phyloP scores from a whole-genome alignment of 2,888 invertebrate genomes.

The Dendrolimus pini region DNA sequence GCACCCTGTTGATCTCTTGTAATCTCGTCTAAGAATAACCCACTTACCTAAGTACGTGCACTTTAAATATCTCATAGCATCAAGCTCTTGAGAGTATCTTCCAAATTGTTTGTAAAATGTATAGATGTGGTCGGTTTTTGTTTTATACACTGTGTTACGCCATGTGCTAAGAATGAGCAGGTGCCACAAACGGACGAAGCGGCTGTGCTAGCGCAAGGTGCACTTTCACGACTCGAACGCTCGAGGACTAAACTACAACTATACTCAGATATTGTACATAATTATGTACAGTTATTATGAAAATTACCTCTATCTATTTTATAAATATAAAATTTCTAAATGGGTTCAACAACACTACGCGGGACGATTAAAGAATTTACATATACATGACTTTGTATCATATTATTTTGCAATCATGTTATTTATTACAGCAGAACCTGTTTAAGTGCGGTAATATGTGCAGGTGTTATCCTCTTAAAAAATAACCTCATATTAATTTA shows the following conservation, averaged over 20 bases:
- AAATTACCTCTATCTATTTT: constrained; percentile 16
- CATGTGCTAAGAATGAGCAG: constrained; percentile 63
- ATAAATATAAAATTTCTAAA: constrained; percentile 37
- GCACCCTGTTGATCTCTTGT: neutral
- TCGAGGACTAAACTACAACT: constrained; percentile 36
- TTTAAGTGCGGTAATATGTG: constrained; percentile 12
- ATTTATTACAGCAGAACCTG: constrained; percentile 26
- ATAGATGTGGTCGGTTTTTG: constrained; percentile 1
- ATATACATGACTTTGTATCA: constrained; percentile 18
- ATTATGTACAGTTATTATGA: constrained; percentile 6
- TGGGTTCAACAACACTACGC: constrained; percentile 26
- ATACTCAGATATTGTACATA: constrained; percentile 8
- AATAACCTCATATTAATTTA: constrained; percentile 3
- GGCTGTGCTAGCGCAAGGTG: constrained; percentile 50
- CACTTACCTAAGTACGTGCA: neutral
- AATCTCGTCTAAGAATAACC: constrained; percentile 1
- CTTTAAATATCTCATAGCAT: neutral
- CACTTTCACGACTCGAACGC: constrained; percentile 46
- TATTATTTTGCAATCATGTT: constrained; percentile 30
- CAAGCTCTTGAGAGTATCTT: neutral
- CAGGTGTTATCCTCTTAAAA: constrained; percentile 14
- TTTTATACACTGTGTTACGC: constrained; percentile 53
- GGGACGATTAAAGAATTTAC: constrained; percentile 31
- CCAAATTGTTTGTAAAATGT: neutral
- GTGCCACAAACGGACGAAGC: constrained; percentile 36